Evolutionary conservation across 23 tunicate genomes (phyloP).

Genomic region (Styela plicata): DNA sequence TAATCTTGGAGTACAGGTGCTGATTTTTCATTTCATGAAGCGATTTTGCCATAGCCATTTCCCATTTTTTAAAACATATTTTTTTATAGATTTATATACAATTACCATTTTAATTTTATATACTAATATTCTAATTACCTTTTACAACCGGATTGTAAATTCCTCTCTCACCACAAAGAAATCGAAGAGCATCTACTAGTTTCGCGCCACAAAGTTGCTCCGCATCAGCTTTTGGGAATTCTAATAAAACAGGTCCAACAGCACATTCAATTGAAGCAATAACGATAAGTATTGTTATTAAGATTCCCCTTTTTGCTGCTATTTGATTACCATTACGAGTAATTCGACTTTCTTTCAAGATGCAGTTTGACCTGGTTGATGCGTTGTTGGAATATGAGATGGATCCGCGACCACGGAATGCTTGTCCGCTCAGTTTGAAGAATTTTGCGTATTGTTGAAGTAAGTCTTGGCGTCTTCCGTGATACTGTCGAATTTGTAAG

Average conservation of each 20-base stretch:
- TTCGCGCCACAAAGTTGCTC: conserved; percentile 4
- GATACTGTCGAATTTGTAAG: background rate
- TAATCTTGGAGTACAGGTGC: too few relatives aligned
- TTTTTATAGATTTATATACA: too few relatives aligned
- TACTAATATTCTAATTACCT: too few relatives aligned
- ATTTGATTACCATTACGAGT: background rate
- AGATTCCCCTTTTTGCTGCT: background rate
- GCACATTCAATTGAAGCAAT: background rate
- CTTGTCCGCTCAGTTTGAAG: too few relatives aligned
- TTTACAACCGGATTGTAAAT: background rate
- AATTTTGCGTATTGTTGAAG: background rate
- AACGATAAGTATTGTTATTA: background rate
- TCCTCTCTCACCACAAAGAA: background rate
- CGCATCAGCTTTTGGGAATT: conserved; percentile 2
- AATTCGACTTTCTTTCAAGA: background rate
- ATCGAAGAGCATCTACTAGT: background rate
- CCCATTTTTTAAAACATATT: too few relatives aligned
- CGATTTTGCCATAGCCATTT: too few relatives aligned
- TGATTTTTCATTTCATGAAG: too few relatives aligned
- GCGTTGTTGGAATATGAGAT: too few relatives aligned
- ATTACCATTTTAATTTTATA: too few relatives aligned
- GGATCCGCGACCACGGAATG: too few relatives aligned
- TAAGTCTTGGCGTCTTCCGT: background rate
- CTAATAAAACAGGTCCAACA: background rate
- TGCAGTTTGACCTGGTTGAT: too few relatives aligned